phyloP scores from a whole-genome alignment of 2,113 vertebrate species.

The Pica pica region DNA sequence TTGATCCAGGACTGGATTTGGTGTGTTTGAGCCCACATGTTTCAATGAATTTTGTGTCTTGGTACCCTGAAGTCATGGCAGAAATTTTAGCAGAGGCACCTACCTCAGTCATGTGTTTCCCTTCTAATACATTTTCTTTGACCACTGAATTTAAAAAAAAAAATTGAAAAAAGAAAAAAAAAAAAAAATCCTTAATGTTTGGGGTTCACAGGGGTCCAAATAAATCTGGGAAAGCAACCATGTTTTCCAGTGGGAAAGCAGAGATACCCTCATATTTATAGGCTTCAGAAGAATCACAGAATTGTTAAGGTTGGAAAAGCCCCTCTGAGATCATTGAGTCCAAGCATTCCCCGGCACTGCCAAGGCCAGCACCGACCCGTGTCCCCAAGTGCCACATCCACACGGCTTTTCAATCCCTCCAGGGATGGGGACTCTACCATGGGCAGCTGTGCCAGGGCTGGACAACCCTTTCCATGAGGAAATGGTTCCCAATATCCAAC shows the following conservation, averaged over 20 bases:
- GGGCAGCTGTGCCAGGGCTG: background rate
- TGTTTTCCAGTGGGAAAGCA: background rate
- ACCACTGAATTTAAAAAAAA: background rate
- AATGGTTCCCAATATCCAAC: background rate
- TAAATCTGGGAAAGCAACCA: background rate
- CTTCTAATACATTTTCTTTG: background rate
- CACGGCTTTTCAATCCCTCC: rapidly evolving
- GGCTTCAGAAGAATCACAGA: background rate
- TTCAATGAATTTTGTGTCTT: background rate
- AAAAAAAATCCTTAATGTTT: background rate
- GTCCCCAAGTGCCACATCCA: background rate
- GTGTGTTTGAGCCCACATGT: rapidly evolving
- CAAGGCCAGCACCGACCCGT: background rate
- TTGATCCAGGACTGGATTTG: background rate
- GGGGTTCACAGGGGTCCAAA: rapidly evolving
- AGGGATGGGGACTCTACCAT: background rate
- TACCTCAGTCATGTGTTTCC: background rate
- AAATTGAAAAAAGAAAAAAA: background rate
- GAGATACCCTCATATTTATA: background rate
- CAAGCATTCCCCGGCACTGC: background rate
- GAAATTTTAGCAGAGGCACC: background rate
- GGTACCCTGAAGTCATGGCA: background rate
- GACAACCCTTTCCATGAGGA: rapidly evolving
- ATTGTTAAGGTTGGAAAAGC: background rate
- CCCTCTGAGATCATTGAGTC: rapidly evolving